A percentile compares a stretch with the other conserved stretches of the same genome.
Evolutionary conservation across 2,113 vertebrate genomes (phyloP).

Genomic region (Petaurus breviceps): DNA sequence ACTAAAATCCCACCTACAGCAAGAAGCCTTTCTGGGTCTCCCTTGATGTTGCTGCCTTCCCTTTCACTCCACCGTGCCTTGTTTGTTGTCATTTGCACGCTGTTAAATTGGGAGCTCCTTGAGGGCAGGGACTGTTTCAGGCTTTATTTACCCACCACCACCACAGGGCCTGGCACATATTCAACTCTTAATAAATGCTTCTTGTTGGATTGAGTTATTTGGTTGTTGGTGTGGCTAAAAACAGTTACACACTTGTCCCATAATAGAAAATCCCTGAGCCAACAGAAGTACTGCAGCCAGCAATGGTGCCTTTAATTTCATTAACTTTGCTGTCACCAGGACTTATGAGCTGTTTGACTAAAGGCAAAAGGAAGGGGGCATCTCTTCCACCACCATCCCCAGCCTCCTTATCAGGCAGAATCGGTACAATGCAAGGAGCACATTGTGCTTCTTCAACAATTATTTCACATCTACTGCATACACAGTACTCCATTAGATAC

Average conservation of each 20-base stretch:
- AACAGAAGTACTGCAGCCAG: neutral
- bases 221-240: neutral
- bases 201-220: neutral
- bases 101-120: neutral
- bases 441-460: neutral
- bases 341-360: neutral
- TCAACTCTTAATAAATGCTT: neutral
- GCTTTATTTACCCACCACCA: neutral
- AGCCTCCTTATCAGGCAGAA: neutral
- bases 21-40: neutral
- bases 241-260: neutral
- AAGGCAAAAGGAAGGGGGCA: neutral
- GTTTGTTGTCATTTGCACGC: neutral
- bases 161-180: neutral
- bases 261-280: neutral
- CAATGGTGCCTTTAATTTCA: neutral
- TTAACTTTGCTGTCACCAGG: neutral
- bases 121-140: neutral
- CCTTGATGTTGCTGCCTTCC: neutral
- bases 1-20: neutral
- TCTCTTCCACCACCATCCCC: neutral
- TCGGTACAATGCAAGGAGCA: neutral
- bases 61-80: neutral
- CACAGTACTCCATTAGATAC: neutral
- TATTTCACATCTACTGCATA: neutral